phyloP scores from a whole-genome alignment of 23 tunicate species.

The Oikopleura albicans region DNA sequence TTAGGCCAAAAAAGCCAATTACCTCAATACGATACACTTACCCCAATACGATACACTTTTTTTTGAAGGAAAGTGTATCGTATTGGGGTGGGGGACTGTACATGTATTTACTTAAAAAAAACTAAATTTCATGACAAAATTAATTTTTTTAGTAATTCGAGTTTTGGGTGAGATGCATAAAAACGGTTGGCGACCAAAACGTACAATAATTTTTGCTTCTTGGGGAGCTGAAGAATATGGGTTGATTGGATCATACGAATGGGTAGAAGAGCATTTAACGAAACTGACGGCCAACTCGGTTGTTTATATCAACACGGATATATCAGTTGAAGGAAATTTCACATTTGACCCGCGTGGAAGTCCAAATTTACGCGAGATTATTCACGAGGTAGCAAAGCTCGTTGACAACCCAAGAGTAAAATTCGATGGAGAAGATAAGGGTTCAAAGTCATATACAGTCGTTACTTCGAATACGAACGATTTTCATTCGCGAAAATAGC shows the following conservation, averaged over 20 bases:
- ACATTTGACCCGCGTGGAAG: conserved; percentile 11
- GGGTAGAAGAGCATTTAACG: conserved; percentile 41
- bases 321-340: conserved; percentile 25
- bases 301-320: conserved; percentile 38
- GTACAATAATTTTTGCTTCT: conserved; percentile 57
- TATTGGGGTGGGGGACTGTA: too few relatives aligned
- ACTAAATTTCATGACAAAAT: too few relatives aligned
- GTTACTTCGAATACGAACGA: too few relatives aligned
- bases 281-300: conserved; percentile 3
- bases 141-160: background rate
- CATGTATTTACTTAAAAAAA: too few relatives aligned
- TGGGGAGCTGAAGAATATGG: conserved; percentile 99
- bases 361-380: background rate
- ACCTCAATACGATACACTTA: too few relatives aligned
- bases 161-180: background rate
- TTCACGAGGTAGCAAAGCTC: background rate
- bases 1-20: too few relatives aligned
- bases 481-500: too few relatives aligned
- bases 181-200: conserved; percentile 54
- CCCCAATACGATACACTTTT: too few relatives aligned
- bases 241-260: conserved; percentile 64
- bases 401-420: conserved; percentile 5
- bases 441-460: too few relatives aligned
- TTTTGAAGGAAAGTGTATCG: too few relatives aligned
- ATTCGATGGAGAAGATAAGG: too few relatives aligned